Evolutionary conservation across 2,113 vertebrate species (phyloP), one percentile per base, ranked within the genome.

Genomic region (Nycticorax nycticorax): DNA sequence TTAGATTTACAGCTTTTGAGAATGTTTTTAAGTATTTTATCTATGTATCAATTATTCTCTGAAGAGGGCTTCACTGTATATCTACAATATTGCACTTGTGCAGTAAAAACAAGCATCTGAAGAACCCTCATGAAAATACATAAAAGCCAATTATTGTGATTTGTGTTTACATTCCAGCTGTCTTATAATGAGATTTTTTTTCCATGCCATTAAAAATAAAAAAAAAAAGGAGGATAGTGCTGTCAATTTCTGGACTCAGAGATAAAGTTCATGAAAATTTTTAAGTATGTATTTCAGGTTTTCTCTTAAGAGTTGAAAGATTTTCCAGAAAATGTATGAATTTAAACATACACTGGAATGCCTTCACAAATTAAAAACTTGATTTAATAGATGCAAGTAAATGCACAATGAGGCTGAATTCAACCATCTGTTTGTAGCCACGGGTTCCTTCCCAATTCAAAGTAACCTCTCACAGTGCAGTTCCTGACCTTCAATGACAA

Each of bases 141-240:
- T 92, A 91, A 95, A 96, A 92, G 84, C 83, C 91, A 97, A 92
- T 97, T 97, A 97, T 73, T 95, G 66, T 96, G 95, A 97, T 97
- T 93, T 92, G 86, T 96, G 77, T 91, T 97, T 95, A 91, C 77
- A 82, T 87, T 87, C 80, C 94, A 97, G 89, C 92, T 96, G 94
- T 85, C 86, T 93, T 91, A 53, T 95, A 92, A 96, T 79, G 91
- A 92, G 89, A 75, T 60, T 85, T 75, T 59, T 87, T 87, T 85
- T 52, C 35, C 80, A 76, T 69, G 60, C 45, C n/a, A 62, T 88
- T 95, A 60, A 91, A 43, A 43, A 41, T 41, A 41, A 85, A 88
- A 88, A 71, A 24, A 52, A 88, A 88, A 71, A 24, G 47, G 26
- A 82, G 8, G n/a, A 35, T 39, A 75, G 19, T 2, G 0, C 37